Evolutionary conservation across 2,113 vertebrate genomes (phyloP).

Genomic region (Dinomys branickii): DNA sequence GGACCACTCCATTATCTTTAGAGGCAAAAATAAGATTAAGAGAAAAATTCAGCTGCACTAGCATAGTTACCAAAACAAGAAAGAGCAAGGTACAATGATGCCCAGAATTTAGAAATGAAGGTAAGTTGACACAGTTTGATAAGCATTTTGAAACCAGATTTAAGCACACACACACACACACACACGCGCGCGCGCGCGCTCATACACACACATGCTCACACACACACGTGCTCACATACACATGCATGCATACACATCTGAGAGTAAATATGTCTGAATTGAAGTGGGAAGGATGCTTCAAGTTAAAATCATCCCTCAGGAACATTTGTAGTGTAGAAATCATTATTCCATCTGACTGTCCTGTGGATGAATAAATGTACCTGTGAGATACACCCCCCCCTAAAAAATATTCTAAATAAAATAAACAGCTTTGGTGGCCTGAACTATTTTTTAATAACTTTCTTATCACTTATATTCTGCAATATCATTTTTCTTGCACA

Average conservation of each 20-base stretch:
- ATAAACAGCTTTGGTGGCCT: not conserved
- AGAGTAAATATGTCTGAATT: not conserved
- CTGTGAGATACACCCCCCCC: too few species aligned
- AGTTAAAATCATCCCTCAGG: not conserved
- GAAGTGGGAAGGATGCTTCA: not conserved
- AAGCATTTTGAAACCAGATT: slow-evolving; percentile 5
- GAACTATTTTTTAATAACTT: not conserved
- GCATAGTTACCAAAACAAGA: not conserved
- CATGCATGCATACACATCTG: not conserved
- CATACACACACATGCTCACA: not conserved
- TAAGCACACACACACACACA: not conserved
- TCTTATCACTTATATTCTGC: not conserved
- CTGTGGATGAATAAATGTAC: too few species aligned
- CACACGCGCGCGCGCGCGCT: too few species aligned
- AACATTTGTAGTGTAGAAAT: not conserved
- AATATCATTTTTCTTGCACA: not conserved
- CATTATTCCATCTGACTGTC: not conserved
- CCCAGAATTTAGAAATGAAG: not conserved
- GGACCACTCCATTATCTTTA: not conserved
- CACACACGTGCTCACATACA: not conserved
- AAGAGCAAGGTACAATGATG: not conserved
- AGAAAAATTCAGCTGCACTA: not conserved
- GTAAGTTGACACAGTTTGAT: not conserved
- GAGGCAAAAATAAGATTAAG: not conserved
- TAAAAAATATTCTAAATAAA: not conserved